A percentile compares a stretch with the other conserved stretches of the same genome.
These are phyloP conservation scores for Rhagoletis zephyria DNA, from an alignment of 1,140 invertebrate genomes.

Conservation along the genomic window DNA sequence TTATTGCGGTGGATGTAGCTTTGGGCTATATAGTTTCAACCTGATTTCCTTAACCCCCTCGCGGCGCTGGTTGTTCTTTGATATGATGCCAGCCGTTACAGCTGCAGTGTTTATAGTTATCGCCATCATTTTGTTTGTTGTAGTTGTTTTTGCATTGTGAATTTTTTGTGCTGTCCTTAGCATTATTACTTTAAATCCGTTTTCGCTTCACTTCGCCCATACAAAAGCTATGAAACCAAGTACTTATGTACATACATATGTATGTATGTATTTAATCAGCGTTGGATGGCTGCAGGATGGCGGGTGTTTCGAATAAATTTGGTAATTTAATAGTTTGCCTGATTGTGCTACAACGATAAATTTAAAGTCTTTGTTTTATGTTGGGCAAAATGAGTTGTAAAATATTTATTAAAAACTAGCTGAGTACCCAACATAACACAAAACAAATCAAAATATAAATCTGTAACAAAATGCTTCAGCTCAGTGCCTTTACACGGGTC, in stretches of 20 bases:
- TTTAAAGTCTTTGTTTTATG: not conserved
- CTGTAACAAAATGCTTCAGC: too few species aligned
- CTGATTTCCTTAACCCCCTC: not conserved
- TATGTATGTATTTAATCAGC: too few species aligned
- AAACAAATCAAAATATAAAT: too few species aligned
- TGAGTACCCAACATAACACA: too few species aligned
- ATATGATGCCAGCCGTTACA: not conserved
- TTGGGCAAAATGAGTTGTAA: not conserved
- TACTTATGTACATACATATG: too few species aligned
- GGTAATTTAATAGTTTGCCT: not conserved
- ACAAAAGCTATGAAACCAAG: not conserved
- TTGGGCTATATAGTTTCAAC: not conserved
- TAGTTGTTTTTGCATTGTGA: not conserved
- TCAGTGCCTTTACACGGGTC: too few species aligned
- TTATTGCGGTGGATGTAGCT: constrained; percentile 7
- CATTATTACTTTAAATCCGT: constrained; percentile 27
- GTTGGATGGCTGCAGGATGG: not conserved
- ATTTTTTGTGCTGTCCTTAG: constrained; percentile 16
- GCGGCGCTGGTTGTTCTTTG: too few species aligned
- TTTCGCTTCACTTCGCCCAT: constrained; percentile 20
- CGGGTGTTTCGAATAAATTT: not conserved
- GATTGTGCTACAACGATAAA: not conserved
- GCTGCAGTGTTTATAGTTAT: constrained; percentile 25
- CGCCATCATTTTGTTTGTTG: constrained; percentile 9
- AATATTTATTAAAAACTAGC: too few species aligned